phyloP scores from a whole-genome alignment of 92 coral and sea anemone species.

The Actinernus sp. region DNA sequence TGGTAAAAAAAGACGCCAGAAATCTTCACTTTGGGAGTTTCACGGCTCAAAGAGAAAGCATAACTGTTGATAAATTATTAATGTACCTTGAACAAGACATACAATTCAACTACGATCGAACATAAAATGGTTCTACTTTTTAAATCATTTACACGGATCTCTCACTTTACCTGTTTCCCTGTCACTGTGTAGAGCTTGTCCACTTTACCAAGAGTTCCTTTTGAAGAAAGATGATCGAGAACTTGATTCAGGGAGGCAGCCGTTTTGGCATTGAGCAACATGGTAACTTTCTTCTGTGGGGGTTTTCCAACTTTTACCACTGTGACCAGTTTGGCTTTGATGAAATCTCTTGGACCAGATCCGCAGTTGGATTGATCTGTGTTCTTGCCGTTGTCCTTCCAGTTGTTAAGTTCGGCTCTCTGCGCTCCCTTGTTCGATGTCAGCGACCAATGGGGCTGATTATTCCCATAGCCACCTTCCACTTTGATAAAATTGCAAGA shows the following conservation, averaged over 20 bases:
- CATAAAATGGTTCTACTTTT: too few species aligned
- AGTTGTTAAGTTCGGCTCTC: constrained; percentile 47
- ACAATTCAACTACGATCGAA: constrained; percentile 3
- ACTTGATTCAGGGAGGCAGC: constrained; percentile 93
- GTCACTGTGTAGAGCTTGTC: constrained; percentile 91
- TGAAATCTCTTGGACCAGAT: constrained; percentile 79
- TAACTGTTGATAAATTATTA: constrained; percentile 32
- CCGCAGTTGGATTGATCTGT: neutral
- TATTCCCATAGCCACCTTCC: constrained; percentile 78
- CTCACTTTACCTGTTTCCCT: constrained; percentile 75
- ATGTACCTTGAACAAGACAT: constrained; percentile 13
- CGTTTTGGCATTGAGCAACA: constrained; percentile 93
- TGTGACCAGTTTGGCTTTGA: constrained; percentile 95
- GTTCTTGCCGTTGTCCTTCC: constrained; percentile 20
- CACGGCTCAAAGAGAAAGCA: neutral
- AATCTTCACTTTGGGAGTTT: too few species aligned
- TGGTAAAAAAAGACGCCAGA: too few species aligned
- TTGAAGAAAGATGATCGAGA: constrained; percentile 94
- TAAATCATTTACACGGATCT: constrained; percentile 3
- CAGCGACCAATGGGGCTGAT: constrained; percentile 72
- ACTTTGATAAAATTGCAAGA: constrained; percentile 58
- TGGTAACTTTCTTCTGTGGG: constrained; percentile 99
- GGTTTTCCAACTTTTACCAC: constrained; percentile 96
- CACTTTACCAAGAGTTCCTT: constrained; percentile 97
- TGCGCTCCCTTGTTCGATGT: constrained; percentile 49